Conservation (phyloP, 92 coral and sea anemone genomes). For the Umimayanthus chanpuru region DNA sequence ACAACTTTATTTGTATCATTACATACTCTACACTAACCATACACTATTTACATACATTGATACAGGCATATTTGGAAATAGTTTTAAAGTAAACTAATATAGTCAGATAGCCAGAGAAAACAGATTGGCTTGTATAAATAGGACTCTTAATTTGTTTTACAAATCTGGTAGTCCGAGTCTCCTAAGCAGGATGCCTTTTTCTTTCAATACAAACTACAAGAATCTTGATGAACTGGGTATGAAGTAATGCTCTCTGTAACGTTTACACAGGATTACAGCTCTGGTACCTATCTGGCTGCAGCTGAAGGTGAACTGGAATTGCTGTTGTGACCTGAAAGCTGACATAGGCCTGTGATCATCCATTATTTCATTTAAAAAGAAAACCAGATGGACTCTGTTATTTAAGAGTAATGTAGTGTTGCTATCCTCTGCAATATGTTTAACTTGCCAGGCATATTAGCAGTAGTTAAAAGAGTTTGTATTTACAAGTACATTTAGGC, state of each 20-base stretch:
- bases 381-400: neutral
- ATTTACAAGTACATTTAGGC: neutral
- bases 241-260: slow-evolving; percentile 8
- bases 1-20: no score
- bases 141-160: no score
- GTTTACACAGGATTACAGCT: slow-evolving; percentile 33
- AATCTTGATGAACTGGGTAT: neutral
- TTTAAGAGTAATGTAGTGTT: neutral
- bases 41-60: no score
- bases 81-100: no score
- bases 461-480: neutral
- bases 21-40: no score
- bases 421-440: slow-evolving; percentile 38
- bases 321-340: neutral
- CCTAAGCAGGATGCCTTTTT: neutral
- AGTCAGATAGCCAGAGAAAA: no score
- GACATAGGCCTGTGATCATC: slow-evolving; percentile 24
- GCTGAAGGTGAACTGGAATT: neutral
- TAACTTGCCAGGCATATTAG: slow-evolving; percentile 41
- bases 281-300: slow-evolving; percentile 13
- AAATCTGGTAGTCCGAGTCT: no score
- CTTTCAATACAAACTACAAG: neutral
- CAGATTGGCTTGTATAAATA: no score
- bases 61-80: no score
- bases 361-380: neutral